These are phyloP conservation scores for Sycophila sp. DNA, from an alignment of 1,140 invertebrate genomes.

Conservation along the genomic window DNA sequence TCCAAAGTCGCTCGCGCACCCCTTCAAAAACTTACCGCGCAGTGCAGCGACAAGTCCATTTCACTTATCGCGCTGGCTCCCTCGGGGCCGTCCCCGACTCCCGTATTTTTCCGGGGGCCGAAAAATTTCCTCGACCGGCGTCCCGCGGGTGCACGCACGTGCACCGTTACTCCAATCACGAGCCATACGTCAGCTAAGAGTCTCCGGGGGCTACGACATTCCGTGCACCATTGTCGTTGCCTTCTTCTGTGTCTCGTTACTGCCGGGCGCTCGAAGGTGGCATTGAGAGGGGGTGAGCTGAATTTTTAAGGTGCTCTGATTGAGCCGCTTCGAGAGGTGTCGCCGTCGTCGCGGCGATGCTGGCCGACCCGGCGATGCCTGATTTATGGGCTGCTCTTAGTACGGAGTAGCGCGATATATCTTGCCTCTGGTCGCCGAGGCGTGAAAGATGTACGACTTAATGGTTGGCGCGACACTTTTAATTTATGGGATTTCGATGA, in stretches of 20 bases:
- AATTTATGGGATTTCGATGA: background rate
- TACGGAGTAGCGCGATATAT: background rate
- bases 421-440: background rate
- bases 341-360: slow-evolving; percentile 18
- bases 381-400: background rate
- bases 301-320: background rate
- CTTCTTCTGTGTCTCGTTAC: background rate
- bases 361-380: too few relatives aligned
- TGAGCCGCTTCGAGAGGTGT: background rate
- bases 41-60: slow-evolving; percentile 18
- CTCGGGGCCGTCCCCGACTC: background rate
- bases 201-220: slow-evolving; percentile 55
- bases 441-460: background rate
- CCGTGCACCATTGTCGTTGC: too few relatives aligned
- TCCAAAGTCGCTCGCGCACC: background rate
- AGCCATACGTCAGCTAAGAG: slow-evolving; percentile 56
- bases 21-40: background rate
- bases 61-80: slow-evolving; percentile 42
- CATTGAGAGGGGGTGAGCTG: background rate
- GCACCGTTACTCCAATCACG: slow-evolving; percentile 56
- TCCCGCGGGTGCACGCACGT: slow-evolving; percentile 14
- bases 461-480: background rate
- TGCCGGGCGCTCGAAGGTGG: background rate
- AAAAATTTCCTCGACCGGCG: slow-evolving; percentile 23
- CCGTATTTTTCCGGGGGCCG: background rate